phyloP scores from a whole-genome alignment of 1,140 invertebrate species.

The Laupala kohalensis region DNA sequence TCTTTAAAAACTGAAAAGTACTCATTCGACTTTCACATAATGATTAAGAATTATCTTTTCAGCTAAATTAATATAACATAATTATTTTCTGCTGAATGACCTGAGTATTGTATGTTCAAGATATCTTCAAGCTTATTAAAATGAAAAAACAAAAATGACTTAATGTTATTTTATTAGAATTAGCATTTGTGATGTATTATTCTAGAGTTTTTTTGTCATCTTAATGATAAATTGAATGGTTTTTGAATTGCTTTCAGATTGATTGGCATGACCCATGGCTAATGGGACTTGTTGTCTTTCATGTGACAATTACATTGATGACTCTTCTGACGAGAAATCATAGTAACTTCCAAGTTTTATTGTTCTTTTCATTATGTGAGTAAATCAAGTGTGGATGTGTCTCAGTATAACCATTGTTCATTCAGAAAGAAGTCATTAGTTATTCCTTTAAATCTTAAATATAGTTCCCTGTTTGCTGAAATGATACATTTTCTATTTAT shows the following conservation, averaged over 20 bases:
- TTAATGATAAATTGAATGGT: neutral
- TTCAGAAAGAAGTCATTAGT: neutral
- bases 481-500: neutral
- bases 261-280: constrained; percentile 82
- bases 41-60: no score
- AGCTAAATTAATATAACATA: no score
- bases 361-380: constrained; percentile 36
- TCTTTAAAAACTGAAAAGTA: no score
- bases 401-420: neutral
- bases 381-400: neutral
- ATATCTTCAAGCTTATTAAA: no score
- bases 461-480: neutral
- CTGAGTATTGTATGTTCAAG: no score
- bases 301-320: constrained; percentile 59
- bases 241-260: constrained; percentile 40
- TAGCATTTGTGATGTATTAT: neutral
- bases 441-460: neutral
- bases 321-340: constrained; percentile 69
- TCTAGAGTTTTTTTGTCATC: neutral
- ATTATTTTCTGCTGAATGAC: no score
- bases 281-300: constrained; percentile 56
- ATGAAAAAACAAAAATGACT: neutral
- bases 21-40: no score
- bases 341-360: constrained; percentile 70
- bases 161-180: neutral